Conservation (phyloP, 2,113 vertebrate species). For the Paramormyrops kingsleyae region DNA sequence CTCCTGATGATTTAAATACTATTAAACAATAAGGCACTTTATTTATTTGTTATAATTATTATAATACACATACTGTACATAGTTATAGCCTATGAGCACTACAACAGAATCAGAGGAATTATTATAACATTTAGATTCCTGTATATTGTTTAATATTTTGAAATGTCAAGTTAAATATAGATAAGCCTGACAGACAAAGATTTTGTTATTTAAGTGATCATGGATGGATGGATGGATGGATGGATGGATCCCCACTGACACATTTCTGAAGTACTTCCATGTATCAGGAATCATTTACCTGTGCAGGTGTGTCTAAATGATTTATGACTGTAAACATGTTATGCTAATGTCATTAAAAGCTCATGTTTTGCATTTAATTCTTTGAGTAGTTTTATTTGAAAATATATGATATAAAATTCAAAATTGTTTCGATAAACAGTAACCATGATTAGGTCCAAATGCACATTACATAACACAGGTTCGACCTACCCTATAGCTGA, state of each 20-base stretch:
- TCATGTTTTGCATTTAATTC: neutral
- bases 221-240: neutral
- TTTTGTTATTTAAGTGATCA: neutral
- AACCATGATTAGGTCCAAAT: neutral
- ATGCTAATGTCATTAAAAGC: conserved; percentile 8
- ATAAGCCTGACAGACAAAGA: neutral
- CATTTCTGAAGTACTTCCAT: neutral
- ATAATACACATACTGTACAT: neutral
- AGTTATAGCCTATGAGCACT: neutral
- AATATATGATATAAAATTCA: neutral
- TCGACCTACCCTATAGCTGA: neutral
- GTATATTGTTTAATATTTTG: neutral
- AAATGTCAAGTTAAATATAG: neutral
- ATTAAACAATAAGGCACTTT: neutral
- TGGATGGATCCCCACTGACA: neutral
- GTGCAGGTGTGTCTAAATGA: neutral
- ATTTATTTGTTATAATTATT: neutral
- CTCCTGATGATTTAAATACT: neutral
- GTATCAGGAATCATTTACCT: neutral
- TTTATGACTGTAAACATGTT: conserved; percentile 2
- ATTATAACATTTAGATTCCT: neutral
- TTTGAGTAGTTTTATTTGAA: neutral
- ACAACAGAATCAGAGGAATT: neutral
- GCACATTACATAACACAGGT: neutral
- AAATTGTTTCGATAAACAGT: neutral